Base-by-base conservation (phyloP, 2,888 invertebrate species). In the Mycogona germanica region DNA sequence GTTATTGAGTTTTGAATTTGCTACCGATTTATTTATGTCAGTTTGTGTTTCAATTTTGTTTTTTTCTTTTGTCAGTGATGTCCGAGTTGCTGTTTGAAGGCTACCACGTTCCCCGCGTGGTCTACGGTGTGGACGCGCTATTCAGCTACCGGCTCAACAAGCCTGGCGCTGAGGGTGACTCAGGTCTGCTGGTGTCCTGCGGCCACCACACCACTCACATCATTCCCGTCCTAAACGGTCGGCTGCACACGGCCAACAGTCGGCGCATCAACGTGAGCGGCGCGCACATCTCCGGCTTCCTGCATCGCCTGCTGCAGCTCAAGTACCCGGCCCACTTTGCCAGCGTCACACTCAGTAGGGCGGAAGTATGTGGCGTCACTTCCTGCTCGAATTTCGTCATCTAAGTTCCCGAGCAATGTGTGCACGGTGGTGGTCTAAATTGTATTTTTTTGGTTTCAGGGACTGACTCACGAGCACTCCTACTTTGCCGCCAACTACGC, bases 31-130 rank as follows among this genome's bases (percentile, higher is more conserved):
- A n/a, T n/a, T n/a, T n/a, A n/a, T n/a, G n/a, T n/a, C n/a, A n/a
- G n/a, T n/a, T n/a, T n/a, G n/a, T 52, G 21, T 2, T 28, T 51
- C 26, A 23, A 5, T n/a, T 21, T 19, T 41, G 32, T 2, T 51
- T 37, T 42, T 49, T 48, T 51, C 25, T 51, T 14, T 58, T 55
- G 62, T 60, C 62, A 91, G 91, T 89, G 64, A 92, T 95, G 92
- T 87, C 87, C 1, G 95, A 95, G 67, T 73, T 95, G 52, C 72
- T 95, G 41, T 95, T 95, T 71, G 95, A 95, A 71, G 91, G 87
- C 59, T 95, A 95, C 67, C 79, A 81, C 38, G 78, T 93, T 2
- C 92, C 93, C 3, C 79, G 82, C 1, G 75, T 95, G 19, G 78
- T 82, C 50, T 93, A 91, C 67, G 91, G 92, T 40, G 78, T 95